phyloP scores from a whole-genome alignment of 1,140 invertebrate genomes.

The Melanaphis sacchari region DNA sequence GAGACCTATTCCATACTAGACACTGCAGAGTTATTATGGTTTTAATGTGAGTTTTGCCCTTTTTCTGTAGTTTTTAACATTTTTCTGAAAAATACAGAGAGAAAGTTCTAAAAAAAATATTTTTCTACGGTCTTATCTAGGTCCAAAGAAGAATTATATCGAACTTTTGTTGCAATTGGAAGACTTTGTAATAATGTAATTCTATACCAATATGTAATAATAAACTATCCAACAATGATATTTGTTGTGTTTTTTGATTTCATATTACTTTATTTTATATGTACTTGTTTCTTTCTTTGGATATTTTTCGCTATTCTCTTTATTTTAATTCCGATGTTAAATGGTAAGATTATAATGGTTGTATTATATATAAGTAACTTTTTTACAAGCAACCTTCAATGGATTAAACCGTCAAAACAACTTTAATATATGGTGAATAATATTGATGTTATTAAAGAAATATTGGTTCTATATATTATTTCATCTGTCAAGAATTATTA shows the following conservation, averaged over 20 bases:
- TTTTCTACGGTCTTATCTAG: background rate
- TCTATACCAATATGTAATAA: background rate
- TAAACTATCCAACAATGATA: background rate
- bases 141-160: background rate
- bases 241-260: background rate
- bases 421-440: background rate
- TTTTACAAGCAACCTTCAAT: background rate
- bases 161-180: background rate
- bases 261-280: background rate
- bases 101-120: background rate
- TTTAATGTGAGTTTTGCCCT: background rate
- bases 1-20: background rate
- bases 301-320: background rate
- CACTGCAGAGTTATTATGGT: slow-evolving; percentile 2
- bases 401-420: background rate
- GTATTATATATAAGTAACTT: background rate
- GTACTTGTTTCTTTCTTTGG: background rate
- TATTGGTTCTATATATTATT: background rate
- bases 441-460: background rate
- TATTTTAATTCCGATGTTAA: background rate
- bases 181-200: no score
- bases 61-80: background rate
- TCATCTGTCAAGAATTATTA: background rate
- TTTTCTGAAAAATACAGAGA: background rate
- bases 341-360: background rate